Evolutionary conservation across 2,797 vertebrate genomes (phyloP), one percentile per base, ranked within the genome.

Genomic region (Falco rusticolus): DNA sequence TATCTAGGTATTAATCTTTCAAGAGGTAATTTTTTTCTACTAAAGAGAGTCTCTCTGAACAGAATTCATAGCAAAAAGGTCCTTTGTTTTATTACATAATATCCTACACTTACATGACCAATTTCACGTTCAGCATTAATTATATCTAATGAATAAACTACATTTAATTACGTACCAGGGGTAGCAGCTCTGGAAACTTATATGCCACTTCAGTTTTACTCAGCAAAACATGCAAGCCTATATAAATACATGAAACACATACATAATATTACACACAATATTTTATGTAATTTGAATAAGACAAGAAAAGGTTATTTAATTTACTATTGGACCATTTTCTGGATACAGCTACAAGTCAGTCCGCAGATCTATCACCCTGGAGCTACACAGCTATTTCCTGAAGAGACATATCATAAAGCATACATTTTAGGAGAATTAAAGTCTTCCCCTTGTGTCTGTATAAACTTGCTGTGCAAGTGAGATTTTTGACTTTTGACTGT

Each of bases 151-250:
- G 6, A 93, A 53, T 61, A 81, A 12, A 11, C 28, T 59, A 37
- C 16, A 61, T 87, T 91, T 87, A 93, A 91, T 89, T 84, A 98
- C 98, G 98, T 95, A 99, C 99, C 98, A 99, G 97, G 34, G 99
- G 99, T 31, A 99, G 98, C 88, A 98, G 98, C 91, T 99, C 99
- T 75, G 99, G 99, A 97, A 98, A 98, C 74, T 98, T 99, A 95
- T 99, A 99, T 1, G 99, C 98, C 87, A 99, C 99, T 97, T 99
- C 99, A 41, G 98, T 99, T 98, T 98, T 99, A 98, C 99, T 99
- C 96, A 99, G 98, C 85, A 99, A 98, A 79, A 99, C 98, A 90
- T 99, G 99, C 86, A 99, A 98, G 89, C 99, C 99, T 99, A 96
- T 34, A 89, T 7, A 56, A 86, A 93, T 48, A 88, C 72, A 96